Conservation (phyloP, 1,140 invertebrate genomes). For the Drosophila pallidifrons region DNA sequence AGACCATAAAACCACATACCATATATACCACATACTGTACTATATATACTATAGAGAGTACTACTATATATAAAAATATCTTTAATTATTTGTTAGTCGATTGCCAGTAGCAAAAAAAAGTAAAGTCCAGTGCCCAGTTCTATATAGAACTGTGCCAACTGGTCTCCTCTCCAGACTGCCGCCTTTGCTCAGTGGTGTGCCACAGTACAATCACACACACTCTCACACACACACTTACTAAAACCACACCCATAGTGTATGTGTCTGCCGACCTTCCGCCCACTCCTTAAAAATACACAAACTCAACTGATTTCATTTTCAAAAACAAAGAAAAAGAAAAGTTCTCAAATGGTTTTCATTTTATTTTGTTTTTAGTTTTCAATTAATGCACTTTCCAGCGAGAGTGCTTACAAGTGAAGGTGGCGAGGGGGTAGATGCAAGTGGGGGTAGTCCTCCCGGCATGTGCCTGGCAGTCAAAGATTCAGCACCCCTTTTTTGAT, state of each 20-base stretch:
- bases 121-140: slow-evolving; percentile 17
- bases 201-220: slow-evolving; percentile 39
- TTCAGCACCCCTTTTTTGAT: slow-evolving; percentile 50
- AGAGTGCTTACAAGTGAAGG: slow-evolving; percentile 56
- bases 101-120: not conserved
- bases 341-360: slow-evolving; percentile 65
- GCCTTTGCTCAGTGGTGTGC: slow-evolving; percentile 65
- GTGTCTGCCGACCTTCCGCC: slow-evolving; percentile 30
- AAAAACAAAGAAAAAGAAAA: slow-evolving; percentile 8
- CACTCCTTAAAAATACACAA: slow-evolving; percentile 2
- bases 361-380: slow-evolving; percentile 28
- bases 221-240: slow-evolving; percentile 22
- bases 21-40: slow-evolving; percentile 5
- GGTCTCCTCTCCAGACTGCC: not conserved
- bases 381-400: slow-evolving; percentile 49
- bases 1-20: slow-evolving; percentile 19
- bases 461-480: slow-evolving; percentile 17
- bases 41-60: slow-evolving; percentile 11
- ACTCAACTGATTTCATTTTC: slow-evolving; percentile 43
- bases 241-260: slow-evolving; percentile 50
- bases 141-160: slow-evolving; percentile 20
- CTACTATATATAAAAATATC: slow-evolving; percentile 3
- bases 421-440: not conserved
- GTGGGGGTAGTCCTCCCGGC: slow-evolving; percentile 16
- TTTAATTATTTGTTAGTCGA: slow-evolving; percentile 19